Conservation (phyloP, 2,797 vertebrate species). For the Hozukius guyotensis region DNA sequence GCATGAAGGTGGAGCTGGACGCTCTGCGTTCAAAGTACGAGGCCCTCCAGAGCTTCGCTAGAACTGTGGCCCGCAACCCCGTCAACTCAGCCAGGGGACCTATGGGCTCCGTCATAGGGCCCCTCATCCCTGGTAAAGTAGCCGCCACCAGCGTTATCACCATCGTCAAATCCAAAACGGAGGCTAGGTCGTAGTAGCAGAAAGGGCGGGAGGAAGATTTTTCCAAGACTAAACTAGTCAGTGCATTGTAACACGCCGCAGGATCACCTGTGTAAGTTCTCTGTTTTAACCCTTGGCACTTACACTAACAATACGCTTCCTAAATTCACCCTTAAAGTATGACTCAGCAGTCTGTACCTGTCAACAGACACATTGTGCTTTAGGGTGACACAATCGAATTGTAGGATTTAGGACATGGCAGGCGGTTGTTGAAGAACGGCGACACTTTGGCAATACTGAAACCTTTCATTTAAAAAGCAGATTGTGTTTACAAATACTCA, state of each 20-base stretch:
- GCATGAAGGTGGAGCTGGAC: slow-evolving; percentile 98
- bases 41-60: slow-evolving; percentile 97
- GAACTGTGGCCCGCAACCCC: slow-evolving; percentile 96
- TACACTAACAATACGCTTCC: slow-evolving; percentile 54
- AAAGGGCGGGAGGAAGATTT: slow-evolving; percentile 66
- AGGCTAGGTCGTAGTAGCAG: slow-evolving; percentile 93
- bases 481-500: not conserved
- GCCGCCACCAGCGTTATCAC: slow-evolving; percentile 99
- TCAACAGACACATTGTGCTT: slow-evolving; percentile 4
- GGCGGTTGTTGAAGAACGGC: not conserved
- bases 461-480: slow-evolving; percentile 12
- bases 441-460: slow-evolving; percentile 8
- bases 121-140: slow-evolving; percentile 94
- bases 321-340: slow-evolving; percentile 2
- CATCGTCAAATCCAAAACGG: slow-evolving; percentile 98
- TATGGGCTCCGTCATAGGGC: slow-evolving; percentile 89
- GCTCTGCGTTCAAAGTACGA: slow-evolving; percentile 98
- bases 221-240: slow-evolving; percentile 59
- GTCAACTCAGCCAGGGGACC: slow-evolving; percentile 89
- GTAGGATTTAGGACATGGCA: not conserved
- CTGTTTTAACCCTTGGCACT: slow-evolving; percentile 20
- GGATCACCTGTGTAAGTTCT: slow-evolving; percentile 43
- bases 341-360: slow-evolving; percentile 30
- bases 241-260: slow-evolving; percentile 75
- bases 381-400: slow-evolving; percentile 5